Conservation (phyloP, 2,888 invertebrate species). For the Cabera pusaria region DNA sequence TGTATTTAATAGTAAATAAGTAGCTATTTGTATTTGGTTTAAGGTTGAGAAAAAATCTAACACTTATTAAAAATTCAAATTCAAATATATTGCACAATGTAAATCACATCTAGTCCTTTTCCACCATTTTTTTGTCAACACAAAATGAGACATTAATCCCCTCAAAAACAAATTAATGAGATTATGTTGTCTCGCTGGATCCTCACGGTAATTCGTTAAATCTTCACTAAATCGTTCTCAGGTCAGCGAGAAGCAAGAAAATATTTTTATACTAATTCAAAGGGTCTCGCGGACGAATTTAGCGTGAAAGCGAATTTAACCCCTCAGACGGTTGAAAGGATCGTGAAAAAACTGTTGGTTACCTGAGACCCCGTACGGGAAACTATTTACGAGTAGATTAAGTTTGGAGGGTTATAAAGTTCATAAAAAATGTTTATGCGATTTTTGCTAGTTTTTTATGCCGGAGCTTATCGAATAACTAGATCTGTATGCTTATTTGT, state of each 20-base stretch:
- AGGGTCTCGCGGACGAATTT: slow-evolving; percentile 57
- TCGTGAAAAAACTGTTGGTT: slow-evolving; percentile 53
- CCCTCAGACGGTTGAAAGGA: slow-evolving; percentile 51
- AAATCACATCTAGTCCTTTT: too few species aligned
- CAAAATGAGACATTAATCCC: slow-evolving; percentile 46
- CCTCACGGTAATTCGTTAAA: slow-evolving; percentile 37
- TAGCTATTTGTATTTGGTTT: too few species aligned
- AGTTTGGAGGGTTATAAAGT: slow-evolving; percentile 40
- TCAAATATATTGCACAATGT: too few species aligned
- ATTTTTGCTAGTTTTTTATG: slow-evolving; percentile 21
- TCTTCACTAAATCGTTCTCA: slow-evolving; percentile 48
- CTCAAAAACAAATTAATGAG: slow-evolving; percentile 42
- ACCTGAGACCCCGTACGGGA: slow-evolving; percentile 47
- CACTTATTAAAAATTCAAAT: too few species aligned
- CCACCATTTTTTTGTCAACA: slow-evolving; percentile 42
- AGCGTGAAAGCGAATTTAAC: slow-evolving; percentile 68
- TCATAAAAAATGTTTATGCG: slow-evolving; percentile 28
- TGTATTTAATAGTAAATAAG: too few species aligned
- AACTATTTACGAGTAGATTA: slow-evolving; percentile 48
- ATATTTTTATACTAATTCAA: slow-evolving; percentile 56
- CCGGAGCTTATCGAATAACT: too few species aligned
- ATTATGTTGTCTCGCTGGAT: slow-evolving; percentile 34
- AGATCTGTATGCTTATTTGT: too few species aligned
- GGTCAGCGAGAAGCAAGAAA: slow-evolving; percentile 52
- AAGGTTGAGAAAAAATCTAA: too few species aligned